These are phyloP conservation scores for Smutsia gigantea DNA, from an alignment of 2,797 vertebrate species.

Conservation along the genomic window DNA sequence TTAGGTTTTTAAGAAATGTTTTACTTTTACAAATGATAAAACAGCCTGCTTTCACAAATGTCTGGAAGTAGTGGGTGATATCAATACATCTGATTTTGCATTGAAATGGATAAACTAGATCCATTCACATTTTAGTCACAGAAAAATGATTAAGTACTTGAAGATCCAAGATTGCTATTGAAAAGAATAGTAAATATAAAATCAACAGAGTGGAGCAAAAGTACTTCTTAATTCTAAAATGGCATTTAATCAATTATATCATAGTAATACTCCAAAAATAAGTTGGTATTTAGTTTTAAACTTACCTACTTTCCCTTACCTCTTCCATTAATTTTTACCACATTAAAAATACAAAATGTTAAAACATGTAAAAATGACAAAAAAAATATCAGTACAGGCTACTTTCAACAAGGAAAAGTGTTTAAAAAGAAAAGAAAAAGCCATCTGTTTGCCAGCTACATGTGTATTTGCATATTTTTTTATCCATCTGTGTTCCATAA, in stretches of 20 bases:
- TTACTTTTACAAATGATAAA: not conserved
- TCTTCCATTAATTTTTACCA: not conserved
- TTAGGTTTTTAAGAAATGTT: not conserved
- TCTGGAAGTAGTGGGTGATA: not conserved
- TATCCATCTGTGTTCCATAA: not conserved
- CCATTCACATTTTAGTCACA: not conserved
- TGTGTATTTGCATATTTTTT: not conserved
- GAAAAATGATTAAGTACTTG: not conserved
- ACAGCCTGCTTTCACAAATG: not conserved
- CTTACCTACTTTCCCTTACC: rapidly evolving
- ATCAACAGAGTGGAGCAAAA: not conserved
- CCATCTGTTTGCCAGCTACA: not conserved
- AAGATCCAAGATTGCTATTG: not conserved
- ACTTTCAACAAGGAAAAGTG: not conserved
- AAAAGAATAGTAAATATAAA: not conserved
- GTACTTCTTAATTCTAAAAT: not conserved
- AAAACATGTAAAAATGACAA: not conserved
- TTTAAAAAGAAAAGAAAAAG: not conserved
- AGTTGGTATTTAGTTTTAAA: not conserved
- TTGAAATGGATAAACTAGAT: not conserved
- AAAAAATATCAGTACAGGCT: not conserved
- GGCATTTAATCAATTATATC: not conserved
- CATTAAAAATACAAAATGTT: not conserved
- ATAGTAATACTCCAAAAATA: not conserved
- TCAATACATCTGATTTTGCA: not conserved